Evolutionary conservation across 2,888 invertebrate species (phyloP), one percentile per base, ranked within the genome.

Genomic region (Mythimna ferrago): DNA sequence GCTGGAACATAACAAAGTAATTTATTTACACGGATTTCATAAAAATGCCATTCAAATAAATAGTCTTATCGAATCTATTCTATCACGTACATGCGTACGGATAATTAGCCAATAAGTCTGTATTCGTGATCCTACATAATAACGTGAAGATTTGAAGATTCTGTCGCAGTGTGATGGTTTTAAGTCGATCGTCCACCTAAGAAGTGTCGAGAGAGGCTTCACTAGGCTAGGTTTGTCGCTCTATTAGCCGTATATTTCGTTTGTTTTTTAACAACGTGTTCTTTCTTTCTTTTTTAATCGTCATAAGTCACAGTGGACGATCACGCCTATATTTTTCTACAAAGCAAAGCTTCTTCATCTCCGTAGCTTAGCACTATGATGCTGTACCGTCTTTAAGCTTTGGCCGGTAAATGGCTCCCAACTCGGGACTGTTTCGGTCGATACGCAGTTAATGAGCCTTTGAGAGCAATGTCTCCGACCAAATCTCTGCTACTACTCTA

Each of bases 371-470:
- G 60, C 11, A 11, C 6, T 38, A 11, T 1, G 60, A 9, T 60
- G 21, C 7, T 41, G 14, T 41, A 21, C 38, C 14, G 41, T 1
- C 21, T 41, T 60, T 41, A 76, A 66, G 76, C 57, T 81, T n/a
- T 21, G 56, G 57, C 54, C 56, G 21, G 58, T 62, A 82, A 70
- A 70, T 70, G 69, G 65, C 64, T 62, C 51, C 65, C 32, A 16
- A 68, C 62, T 83, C 44, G 54, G 51, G 32, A 64, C 68, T 83
- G 80, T 83, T 83, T 79, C 81, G 68, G 75, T 71, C 71, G 61
- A 76, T 68, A 75, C 60, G 35, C 53, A 44, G 66, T 67, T 78
- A 78, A 73, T 76, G 82, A 84, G 73, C 63, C 78, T 72, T 44
- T 72, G 62, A 67, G 69, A 56, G 63, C 72, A 35, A 71, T 58